Evolutionary conservation across 2,888 invertebrate species (phyloP).

Genomic region (Chouioia cunea): DNA sequence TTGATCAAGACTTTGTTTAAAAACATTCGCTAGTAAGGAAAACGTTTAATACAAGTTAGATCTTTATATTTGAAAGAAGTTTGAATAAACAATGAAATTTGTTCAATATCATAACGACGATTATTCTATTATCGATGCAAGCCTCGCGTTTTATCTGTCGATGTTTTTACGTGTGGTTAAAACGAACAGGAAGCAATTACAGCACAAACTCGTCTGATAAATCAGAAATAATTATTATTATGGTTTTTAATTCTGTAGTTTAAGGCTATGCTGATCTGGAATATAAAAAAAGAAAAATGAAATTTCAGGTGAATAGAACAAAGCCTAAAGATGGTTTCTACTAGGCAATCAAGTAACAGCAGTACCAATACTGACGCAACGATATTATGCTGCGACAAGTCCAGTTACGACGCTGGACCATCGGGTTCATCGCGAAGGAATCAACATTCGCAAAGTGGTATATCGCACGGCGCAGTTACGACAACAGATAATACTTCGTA

Average conservation of each 20-base stretch:
- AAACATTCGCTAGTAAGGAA: too few species aligned
- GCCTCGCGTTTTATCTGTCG: too few species aligned
- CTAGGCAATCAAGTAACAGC: slow-evolving; percentile 71
- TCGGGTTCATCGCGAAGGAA: slow-evolving; percentile 52
- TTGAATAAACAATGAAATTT: too few species aligned
- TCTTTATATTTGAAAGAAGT: too few species aligned
- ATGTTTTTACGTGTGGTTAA: background rate
- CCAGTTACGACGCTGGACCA: slow-evolving; percentile 57
- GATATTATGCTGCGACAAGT: slow-evolving; percentile 51
- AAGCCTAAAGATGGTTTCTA: slow-evolving; percentile 70
- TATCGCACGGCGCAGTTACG: slow-evolving; percentile 11
- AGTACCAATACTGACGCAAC: slow-evolving; percentile 65
- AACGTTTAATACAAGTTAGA: too few species aligned
- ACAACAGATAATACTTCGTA: slow-evolving; percentile 24
- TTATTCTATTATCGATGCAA: too few species aligned
- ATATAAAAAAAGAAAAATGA: slow-evolving; percentile 3
- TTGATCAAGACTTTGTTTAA: too few species aligned
- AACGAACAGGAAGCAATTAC: background rate
- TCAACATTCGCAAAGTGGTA: slow-evolving; percentile 37
- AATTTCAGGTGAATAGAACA: slow-evolving; percentile 15
- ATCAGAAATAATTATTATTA: background rate
- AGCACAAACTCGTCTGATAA: background rate
- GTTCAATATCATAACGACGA: too few species aligned
- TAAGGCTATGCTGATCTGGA: background rate
- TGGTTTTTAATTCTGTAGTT: background rate